Evolutionary conservation across 23 tunicate species (phyloP).

Genomic region (Clavelina lepadiformis): DNA sequence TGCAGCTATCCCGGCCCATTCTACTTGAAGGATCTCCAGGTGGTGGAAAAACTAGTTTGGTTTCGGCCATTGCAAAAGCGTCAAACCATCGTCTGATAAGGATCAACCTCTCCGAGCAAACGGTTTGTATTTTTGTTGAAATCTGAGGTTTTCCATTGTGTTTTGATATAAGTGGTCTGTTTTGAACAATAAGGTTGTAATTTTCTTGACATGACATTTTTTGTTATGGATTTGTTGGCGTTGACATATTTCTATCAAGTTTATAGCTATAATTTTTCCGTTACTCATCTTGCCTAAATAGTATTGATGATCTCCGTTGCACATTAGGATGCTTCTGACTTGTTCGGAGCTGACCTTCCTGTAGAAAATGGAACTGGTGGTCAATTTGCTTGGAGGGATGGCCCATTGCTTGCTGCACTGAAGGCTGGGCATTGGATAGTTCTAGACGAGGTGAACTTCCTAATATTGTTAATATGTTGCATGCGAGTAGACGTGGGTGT

Average conservation of each 20-base stretch:
- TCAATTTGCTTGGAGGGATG: conserved; percentile 94
- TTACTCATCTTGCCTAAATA: background rate
- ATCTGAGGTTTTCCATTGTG: no score
- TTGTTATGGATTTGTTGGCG: no score
- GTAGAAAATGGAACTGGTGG: conserved; percentile 90
- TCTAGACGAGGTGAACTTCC: conserved; percentile 71
- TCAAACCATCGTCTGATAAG: conserved; percentile 59
- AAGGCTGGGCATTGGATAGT: conserved; percentile 94
- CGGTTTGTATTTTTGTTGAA: conserved; percentile 48
- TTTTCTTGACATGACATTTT: no score
- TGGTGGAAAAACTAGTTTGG: conserved; percentile 91
- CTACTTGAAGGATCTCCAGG: conserved; percentile 98
- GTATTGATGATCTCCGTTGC: background rate
- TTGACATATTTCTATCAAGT: no score
- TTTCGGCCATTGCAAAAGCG: conserved; percentile 63
- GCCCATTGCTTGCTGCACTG: conserved; percentile 81
- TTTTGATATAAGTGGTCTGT: no score
- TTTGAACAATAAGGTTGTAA: no score
- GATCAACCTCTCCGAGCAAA: conserved; percentile 95
- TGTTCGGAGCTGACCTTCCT: conserved; percentile 94
- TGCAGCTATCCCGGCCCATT: conserved; percentile 78
- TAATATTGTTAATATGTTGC: no score
- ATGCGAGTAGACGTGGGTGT: no score
- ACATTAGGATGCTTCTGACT: conserved; percentile 80
- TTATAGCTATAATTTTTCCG: background rate